phyloP scores from a whole-genome alignment of 2,888 invertebrate genomes.

The Phyto melanocephala region DNA sequence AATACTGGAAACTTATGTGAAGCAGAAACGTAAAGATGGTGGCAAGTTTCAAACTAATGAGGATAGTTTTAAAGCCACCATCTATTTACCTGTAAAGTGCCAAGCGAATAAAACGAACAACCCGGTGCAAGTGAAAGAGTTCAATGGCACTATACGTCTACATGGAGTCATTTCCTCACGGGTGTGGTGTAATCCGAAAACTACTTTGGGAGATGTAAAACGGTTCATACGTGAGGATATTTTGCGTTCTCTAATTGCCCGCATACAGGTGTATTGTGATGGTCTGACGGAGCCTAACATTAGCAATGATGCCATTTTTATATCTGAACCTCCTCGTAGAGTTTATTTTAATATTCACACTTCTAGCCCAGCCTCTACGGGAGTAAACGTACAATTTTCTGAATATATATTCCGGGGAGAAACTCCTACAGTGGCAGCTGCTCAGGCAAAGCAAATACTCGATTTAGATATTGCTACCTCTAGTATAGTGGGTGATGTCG shows the following conservation, averaged over 20 bases:
- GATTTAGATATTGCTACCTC: constrained; percentile 86
- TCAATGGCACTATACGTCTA: constrained; percentile 74
- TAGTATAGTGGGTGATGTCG: constrained; percentile 86
- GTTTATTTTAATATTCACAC: constrained; percentile 85
- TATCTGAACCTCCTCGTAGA: constrained; percentile 93
- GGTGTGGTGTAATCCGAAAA: constrained; percentile 89
- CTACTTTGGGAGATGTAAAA: constrained; percentile 86
- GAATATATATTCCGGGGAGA: constrained; percentile 96
- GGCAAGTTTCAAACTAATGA: constrained; percentile 47
- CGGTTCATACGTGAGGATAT: constrained; percentile 90
- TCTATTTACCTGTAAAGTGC: constrained; percentile 86
- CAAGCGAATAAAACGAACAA: constrained; percentile 65
- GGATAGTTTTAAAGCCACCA: constrained; percentile 80
- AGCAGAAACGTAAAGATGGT: constrained; percentile 68
- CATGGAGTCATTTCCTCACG: constrained; percentile 79
- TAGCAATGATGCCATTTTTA: constrained; percentile 79
- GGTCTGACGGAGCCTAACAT: constrained; percentile 83
- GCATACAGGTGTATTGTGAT: constrained; percentile 95
- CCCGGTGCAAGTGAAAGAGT: constrained; percentile 71
- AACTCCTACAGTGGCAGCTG: constrained; percentile 88
- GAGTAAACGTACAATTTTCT: constrained; percentile 84
- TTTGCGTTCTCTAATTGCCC: constrained; percentile 88
- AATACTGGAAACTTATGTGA: constrained; percentile 82
- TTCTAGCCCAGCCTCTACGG: constrained; percentile 67
- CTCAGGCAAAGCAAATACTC: constrained; percentile 89